phyloP scores from a whole-genome alignment of 2,797 vertebrate species.

The Cynodonichthys magdalenae region DNA sequence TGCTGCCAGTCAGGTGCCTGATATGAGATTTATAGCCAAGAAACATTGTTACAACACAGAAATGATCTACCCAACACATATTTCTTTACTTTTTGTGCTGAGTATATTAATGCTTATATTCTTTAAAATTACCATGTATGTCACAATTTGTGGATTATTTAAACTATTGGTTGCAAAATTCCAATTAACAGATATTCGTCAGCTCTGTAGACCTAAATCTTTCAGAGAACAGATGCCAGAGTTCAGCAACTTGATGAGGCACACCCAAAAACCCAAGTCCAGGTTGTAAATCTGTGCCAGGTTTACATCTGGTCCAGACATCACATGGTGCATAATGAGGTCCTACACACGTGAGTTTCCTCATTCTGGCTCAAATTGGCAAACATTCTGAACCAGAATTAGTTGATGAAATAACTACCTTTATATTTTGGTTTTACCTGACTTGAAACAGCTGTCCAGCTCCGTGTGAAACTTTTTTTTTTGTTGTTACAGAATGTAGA shows the following conservation, averaged over 20 bases:
- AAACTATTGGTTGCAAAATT: background rate
- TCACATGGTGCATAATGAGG: background rate
- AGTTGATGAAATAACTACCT: background rate
- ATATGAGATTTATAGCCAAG: too few relatives aligned
- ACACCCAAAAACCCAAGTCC: background rate
- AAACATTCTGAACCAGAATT: background rate
- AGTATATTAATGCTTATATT: background rate
- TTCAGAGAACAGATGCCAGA: background rate
- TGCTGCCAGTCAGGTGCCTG: too few relatives aligned
- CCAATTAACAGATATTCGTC: background rate
- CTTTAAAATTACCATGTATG: background rate
- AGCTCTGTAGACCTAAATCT: background rate
- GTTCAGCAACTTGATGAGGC: background rate
- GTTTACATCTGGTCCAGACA: background rate
- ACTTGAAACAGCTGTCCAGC: background rate
- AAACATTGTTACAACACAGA: too few relatives aligned
- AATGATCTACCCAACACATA: too few relatives aligned
- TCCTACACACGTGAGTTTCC: background rate
- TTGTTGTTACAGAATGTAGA: slow-evolving; percentile 37
- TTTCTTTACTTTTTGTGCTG: too few relatives aligned
- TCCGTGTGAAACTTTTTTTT: slow-evolving; percentile 19
- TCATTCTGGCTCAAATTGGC: background rate
- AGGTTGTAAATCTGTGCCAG: background rate
- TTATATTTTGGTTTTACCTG: too few relatives aligned
- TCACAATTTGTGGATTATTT: background rate